phyloP scores from a whole-genome alignment of 2,113 vertebrate species.

The Pomatostomus ruficeps region DNA sequence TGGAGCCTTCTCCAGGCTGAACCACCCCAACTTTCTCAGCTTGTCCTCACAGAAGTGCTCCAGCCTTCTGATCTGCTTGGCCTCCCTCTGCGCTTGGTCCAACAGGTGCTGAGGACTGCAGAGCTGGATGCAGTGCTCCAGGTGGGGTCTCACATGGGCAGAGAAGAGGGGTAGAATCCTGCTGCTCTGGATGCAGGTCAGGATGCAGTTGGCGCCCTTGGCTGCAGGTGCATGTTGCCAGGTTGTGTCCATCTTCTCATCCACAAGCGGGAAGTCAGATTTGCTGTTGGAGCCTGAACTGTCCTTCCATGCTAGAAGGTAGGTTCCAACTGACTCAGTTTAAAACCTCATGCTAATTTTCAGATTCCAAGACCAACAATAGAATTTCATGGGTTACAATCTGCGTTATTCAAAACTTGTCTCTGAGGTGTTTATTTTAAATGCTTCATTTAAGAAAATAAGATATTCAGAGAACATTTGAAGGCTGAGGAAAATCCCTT shows the following conservation, averaged over 20 bases:
- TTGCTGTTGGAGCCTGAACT: neutral
- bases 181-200: neutral
- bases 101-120: neutral
- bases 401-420: neutral
- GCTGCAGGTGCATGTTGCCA: no score
- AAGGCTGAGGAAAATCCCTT: neutral
- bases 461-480: neutral
- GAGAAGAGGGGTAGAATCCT: neutral
- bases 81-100: neutral
- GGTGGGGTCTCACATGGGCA: rapidly evolving
- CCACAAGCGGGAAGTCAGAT: neutral
- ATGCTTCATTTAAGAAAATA: neutral
- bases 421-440: neutral
- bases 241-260: rapidly evolving
- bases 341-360: neutral
- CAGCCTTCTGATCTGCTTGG: neutral
- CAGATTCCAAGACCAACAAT: neutral
- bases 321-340: neutral
- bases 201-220: no score
- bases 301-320: neutral
- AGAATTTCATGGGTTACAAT: rapidly evolving
- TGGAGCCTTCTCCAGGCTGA: neutral
- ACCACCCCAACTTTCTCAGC: neutral
- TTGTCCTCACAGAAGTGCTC: rapidly evolving
- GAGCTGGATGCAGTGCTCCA: neutral